Base-by-base conservation (phyloP, 2,888 invertebrate genomes). In the Drosophila acutilabella region DNA sequence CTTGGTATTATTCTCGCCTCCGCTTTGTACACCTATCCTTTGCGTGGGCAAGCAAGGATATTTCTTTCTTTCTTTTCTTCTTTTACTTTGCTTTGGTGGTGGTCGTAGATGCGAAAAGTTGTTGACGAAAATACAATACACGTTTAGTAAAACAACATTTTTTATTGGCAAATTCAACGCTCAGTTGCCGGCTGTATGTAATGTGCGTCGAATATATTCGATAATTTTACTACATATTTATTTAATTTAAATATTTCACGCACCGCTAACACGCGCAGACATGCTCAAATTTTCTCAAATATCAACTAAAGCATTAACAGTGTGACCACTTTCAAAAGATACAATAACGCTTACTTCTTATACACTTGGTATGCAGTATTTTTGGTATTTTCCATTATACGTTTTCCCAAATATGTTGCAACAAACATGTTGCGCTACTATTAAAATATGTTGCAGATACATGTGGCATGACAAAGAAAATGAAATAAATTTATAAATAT, bases 11-110 rank as follows among this genome's bases (percentile, higher is more conserved):
- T 70, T 70, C 54, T 71, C 65, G 64, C 78, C 60, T 75, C 69
- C 74, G 68, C 82, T 85, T 83, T 61, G 38, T 66, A 75, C 78
- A 58, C 70, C 75, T 78, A 74, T 88, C 80, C 78, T 30, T 30
- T 83, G 83, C 80, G 70, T 80, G 71, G 80, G 74, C 78, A 69
- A 83, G 83, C 80, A 69, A 83, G 83, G 88, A 84, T 88, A 70
- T 64, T 57, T 71, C 44, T 67, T 67, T 54, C 45, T 48, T 74
- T 61, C 18, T 52, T 64, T 47, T 60, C 23, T 30, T 56, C 33
- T 61, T 41, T 41, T 52, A 26, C 50, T 30, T 65, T 54, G 44
- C 47, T 59, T 52, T 59, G 59, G 18, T 57, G 59, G 18, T 57
- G 50, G 38, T 51, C 44, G 52, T 52, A 40, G 52, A 26, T 52